Evolutionary conservation across 2,888 invertebrate genomes (phyloP).

Genomic region (Scaptomyza polygonia): DNA sequence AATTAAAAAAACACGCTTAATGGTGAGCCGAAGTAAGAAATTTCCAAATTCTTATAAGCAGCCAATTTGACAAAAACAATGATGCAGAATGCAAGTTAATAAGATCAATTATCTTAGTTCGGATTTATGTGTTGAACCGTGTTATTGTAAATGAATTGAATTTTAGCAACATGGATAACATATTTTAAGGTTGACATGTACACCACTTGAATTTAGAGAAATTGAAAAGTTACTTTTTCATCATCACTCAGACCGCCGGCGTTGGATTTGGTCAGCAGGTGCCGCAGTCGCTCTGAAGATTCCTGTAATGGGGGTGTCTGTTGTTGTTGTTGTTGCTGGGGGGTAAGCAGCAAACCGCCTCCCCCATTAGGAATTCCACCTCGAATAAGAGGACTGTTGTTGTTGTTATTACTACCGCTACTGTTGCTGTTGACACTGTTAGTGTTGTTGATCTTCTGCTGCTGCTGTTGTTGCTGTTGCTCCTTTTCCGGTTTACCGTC

Average conservation of each 20-base stretch:
- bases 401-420: conserved; percentile 52
- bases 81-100: too few species aligned
- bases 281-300: conserved; percentile 85
- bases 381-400: conserved; percentile 53
- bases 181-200: too few species aligned
- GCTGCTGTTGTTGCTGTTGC: conserved; percentile 64
- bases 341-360: conserved; percentile 67
- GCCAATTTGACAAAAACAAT: too few species aligned
- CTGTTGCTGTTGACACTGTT: conserved; percentile 56
- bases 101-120: too few species aligned
- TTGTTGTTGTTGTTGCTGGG: conserved; percentile 62
- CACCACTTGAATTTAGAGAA: neutral
- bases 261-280: conserved; percentile 84
- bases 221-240: conserved; percentile 68
- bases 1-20: too few species aligned
- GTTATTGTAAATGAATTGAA: too few species aligned
- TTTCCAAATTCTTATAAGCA: too few species aligned
- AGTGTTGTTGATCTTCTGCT: conserved; percentile 47
- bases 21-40: too few species aligned
- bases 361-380: conserved; percentile 73
- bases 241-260: conserved; percentile 71
- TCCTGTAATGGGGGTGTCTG: conserved; percentile 76
- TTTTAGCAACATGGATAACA: too few species aligned
- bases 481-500: conserved; percentile 80
- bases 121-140: too few species aligned